A percentile compares a stretch with the other conserved stretches of the same genome.
phyloP scores from a whole-genome alignment of 2,888 invertebrate species.

The Tenthredo livida region DNA sequence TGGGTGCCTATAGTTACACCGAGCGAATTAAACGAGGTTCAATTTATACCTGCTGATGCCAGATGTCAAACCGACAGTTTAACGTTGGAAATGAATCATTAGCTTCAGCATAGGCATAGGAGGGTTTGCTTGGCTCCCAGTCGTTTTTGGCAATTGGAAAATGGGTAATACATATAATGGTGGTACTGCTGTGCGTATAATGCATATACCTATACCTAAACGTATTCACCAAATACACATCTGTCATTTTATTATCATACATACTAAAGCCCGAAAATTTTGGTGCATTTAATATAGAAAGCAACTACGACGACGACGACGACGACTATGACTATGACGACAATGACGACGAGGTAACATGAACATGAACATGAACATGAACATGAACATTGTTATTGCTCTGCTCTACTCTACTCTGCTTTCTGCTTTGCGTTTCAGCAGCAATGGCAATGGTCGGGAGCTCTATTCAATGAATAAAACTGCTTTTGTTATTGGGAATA shows the following conservation, averaged over 20 bases:
- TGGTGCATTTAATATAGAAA: neutral
- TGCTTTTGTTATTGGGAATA: constrained; percentile 66
- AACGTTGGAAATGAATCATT: constrained; percentile 46
- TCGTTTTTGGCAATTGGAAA: constrained; percentile 38
- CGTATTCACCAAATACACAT: constrained; percentile 20
- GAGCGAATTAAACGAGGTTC: neutral
- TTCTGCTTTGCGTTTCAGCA: neutral
- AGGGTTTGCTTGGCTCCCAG: neutral
- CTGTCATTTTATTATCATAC: constrained; percentile 10
- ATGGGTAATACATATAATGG: constrained; percentile 1
- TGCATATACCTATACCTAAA: neutral
- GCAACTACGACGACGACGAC: neutral
- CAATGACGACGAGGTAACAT: neutral
- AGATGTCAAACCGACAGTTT: constrained; percentile 31
- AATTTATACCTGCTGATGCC: constrained; percentile 49
- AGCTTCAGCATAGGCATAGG: neutral
- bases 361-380: neutral
- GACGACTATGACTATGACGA: neutral
- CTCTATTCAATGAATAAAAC: constrained; percentile 67
- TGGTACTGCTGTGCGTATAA: neutral
- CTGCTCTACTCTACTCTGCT: neutral
- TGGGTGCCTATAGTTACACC: neutral
- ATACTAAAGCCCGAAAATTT: neutral
- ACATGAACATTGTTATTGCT: constrained; percentile 30
- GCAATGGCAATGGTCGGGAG: neutral